These are phyloP conservation scores for Lophotriccus pileatus DNA, from an alignment of 2,797 vertebrate species.

Conservation along the genomic window DNA sequence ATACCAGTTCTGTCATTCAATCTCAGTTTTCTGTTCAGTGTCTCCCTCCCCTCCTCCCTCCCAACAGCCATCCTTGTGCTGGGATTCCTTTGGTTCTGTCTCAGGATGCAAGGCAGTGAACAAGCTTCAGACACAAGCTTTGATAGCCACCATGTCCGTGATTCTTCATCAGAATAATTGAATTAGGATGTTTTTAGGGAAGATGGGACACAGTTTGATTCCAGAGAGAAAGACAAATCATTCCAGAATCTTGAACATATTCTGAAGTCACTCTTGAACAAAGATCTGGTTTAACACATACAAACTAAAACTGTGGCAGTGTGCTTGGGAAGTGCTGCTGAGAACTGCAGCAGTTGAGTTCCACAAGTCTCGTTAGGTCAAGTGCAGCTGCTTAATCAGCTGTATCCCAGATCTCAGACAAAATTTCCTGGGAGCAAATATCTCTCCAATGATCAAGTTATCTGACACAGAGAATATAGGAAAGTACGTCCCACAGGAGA, in stretches of 20 bases:
- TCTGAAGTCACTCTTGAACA: not conserved
- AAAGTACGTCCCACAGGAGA: not conserved
- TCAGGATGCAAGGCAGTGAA: accelerated
- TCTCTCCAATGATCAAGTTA: not conserved
- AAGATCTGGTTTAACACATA: not conserved
- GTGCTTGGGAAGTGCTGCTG: not conserved
- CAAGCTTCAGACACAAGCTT: not conserved
- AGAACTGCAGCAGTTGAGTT: not conserved
- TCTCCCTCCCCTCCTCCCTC: not conserved
- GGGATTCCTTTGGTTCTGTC: not conserved
- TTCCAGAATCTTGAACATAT: not conserved
- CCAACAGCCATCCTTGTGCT: not conserved
- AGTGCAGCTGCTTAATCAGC: not conserved
- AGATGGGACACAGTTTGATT: not conserved
- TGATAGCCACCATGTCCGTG: accelerated
- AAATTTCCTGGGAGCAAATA: not conserved
- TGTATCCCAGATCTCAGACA: not conserved
- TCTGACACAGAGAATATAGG: not conserved
- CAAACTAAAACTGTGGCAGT: not conserved
- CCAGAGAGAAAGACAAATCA: not conserved
- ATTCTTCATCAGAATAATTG: not conserved
- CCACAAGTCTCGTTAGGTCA: not conserved
- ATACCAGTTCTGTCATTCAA: not conserved
- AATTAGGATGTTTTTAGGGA: not conserved
- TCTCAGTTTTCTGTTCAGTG: not conserved